Percentiles rank a stretch among this genome's conserved stretches.
These are phyloP conservation scores for Notarius lentiginosus DNA, from an alignment of 2,113 vertebrate genomes.

Conservation along the genomic window DNA sequence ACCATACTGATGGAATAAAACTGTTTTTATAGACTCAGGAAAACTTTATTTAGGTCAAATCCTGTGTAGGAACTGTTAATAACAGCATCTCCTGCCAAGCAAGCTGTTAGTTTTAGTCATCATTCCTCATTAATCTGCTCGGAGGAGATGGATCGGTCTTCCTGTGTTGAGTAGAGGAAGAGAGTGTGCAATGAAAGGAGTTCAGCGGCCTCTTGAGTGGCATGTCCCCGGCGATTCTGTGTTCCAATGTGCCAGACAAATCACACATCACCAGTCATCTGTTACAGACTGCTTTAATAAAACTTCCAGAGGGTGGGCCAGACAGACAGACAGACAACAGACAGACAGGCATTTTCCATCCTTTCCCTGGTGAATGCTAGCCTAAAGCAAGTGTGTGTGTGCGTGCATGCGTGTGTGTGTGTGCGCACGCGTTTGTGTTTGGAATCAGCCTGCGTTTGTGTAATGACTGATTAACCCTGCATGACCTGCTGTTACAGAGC, in stretches of 20 bases:
- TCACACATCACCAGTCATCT: conserved; percentile 45
- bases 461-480: conserved; percentile 59
- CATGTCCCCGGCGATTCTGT: conserved; percentile 31
- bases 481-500: conserved; percentile 45
- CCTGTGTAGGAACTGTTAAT: background rate
- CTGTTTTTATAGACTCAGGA: background rate
- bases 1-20: background rate
- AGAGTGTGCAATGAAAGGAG: conserved; percentile 22
- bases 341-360: conserved; percentile 20
- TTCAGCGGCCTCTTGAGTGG: conserved; percentile 20
- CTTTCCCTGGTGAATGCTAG: conserved; percentile 28
- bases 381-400: conserved; percentile 14
- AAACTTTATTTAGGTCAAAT: background rate
- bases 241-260: conserved; percentile 34
- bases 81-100: conserved; percentile 10
- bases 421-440: background rate
- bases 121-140: conserved; percentile 23
- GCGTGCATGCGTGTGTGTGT: background rate
- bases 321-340: background rate
- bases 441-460: conserved; percentile 35
- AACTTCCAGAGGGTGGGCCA: conserved; percentile 39
- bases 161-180: conserved; percentile 7
- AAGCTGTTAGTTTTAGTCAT: conserved; percentile 16
- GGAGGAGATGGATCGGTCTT: background rate
- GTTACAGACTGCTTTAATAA: conserved; percentile 48